A percentile compares a stretch with the other conserved stretches of the same genome.
phyloP scores from a whole-genome alignment of 2,888 invertebrate species.

The Silvanus unidentatus region DNA sequence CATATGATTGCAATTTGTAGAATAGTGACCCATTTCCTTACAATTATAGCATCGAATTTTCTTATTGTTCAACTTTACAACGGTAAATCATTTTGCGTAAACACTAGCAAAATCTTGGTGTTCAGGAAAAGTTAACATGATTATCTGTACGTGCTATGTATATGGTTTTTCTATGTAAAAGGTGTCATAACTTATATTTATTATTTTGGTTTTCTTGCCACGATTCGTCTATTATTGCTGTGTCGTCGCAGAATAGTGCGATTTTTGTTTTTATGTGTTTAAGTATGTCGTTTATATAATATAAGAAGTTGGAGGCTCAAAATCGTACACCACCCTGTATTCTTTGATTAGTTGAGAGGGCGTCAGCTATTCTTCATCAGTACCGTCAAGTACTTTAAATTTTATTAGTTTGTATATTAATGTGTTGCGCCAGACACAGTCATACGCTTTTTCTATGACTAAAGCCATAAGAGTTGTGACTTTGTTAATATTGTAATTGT shows the following conservation, averaged over 20 bases:
- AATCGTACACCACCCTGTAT: background rate
- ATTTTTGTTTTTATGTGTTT: background rate
- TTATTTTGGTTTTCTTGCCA: background rate
- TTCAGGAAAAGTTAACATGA: too few relatives aligned
- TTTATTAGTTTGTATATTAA: background rate
- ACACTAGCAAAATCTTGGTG: too few relatives aligned
- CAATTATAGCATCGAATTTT: too few relatives aligned
- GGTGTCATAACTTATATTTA: too few relatives aligned
- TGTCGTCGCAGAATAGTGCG: too few relatives aligned
- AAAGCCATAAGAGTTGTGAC: background rate
- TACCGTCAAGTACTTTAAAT: background rate
- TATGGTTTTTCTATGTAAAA: too few relatives aligned
- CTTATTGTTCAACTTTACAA: too few relatives aligned
- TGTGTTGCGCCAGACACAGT: background rate
- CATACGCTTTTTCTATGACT: background rate
- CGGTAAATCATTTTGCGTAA: too few relatives aligned
- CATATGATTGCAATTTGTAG: too few relatives aligned
- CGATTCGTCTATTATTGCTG: too few relatives aligned
- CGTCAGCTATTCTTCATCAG: background rate
- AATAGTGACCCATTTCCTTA: too few relatives aligned
- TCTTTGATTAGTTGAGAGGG: background rate
- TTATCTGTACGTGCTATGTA: too few relatives aligned
- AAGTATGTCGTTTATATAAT: background rate
- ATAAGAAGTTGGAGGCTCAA: background rate
- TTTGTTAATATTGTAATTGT: conserved; percentile 1